Percentiles rank a stretch among this genome's conserved stretches.
phyloP scores from a whole-genome alignment of 2,888 invertebrate genomes.

The Epirrita christyi region DNA sequence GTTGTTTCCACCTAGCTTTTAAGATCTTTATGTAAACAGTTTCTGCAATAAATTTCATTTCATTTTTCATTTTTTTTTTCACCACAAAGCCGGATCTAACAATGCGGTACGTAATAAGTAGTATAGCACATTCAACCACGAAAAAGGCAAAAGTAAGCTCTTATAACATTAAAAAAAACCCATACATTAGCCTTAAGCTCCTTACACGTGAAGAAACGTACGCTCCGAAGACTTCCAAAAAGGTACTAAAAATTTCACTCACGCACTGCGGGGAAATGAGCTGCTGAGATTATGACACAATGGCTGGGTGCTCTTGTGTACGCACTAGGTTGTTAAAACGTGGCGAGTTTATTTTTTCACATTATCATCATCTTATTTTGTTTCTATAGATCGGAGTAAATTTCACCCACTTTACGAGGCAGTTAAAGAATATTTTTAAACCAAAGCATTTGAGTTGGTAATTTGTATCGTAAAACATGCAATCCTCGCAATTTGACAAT shows the following conservation, averaged over 20 bases:
- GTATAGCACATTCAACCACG: not conserved
- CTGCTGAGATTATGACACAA: conserved; percentile 38
- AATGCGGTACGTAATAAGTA: not conserved
- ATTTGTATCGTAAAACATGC: too few species aligned
- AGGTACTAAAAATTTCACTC: conserved; percentile 49
- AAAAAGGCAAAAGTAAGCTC: conserved; percentile 25
- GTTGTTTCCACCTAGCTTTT: too few species aligned
- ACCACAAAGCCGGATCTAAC: not conserved
- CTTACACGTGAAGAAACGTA: conserved; percentile 23
- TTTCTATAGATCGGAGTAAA: too few species aligned
- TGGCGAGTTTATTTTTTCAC: conserved; percentile 4
- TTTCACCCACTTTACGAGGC: too few species aligned
- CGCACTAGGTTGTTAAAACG: conserved; percentile 42
- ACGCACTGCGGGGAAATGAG: conserved; percentile 42
- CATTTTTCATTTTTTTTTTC: too few species aligned
- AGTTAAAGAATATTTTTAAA: too few species aligned
- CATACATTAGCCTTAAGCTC: conserved; percentile 25
- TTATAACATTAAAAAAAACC: conserved; percentile 23
- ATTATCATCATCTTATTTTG: too few species aligned
- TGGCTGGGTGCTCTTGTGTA: conserved; percentile 36
- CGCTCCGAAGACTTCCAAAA: conserved; percentile 37
- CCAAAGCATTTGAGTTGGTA: too few species aligned
- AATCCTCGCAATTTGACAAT: too few species aligned
- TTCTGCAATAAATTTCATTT: too few species aligned
- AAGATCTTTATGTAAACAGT: too few species aligned